A percentile compares a stretch with the other conserved stretches of the same genome.
phyloP scores from a whole-genome alignment of 2,113 vertebrate species.

The Chaetura pelagica region DNA sequence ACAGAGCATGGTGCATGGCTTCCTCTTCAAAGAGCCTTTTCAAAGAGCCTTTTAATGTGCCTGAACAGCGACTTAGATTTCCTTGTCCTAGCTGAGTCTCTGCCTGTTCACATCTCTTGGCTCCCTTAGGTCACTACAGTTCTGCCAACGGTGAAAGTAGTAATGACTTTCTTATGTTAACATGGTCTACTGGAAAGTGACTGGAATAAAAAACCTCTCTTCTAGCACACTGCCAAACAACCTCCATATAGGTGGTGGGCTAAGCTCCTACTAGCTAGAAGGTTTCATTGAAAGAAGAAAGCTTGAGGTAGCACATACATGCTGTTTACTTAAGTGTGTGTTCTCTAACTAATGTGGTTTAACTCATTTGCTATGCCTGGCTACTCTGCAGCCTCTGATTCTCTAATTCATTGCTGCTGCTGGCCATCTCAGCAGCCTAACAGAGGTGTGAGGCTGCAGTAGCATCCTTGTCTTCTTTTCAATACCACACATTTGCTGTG shows the following conservation, averaged over 20 bases:
- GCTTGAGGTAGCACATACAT: neutral
- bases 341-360: neutral
- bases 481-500: neutral
- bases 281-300: neutral
- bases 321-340: neutral
- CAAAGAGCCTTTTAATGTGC: neutral
- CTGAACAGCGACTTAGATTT: neutral
- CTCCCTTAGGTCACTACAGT: neutral
- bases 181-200: neutral
- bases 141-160: neutral
- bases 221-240: neutral
- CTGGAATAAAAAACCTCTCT: neutral
- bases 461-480: neutral
- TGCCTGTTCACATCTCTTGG: neutral
- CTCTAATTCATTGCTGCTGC: neutral
- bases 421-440: neutral
- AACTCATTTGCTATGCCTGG: neutral
- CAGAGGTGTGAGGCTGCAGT: neutral
- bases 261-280: neutral
- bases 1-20: rapidly evolving
- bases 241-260: neutral
- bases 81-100: neutral
- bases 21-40: neutral
- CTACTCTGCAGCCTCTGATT: neutral
- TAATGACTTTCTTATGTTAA: neutral